phyloP scores from a whole-genome alignment of 1,140 invertebrate genomes.

The Centruroides sculpturatus region DNA sequence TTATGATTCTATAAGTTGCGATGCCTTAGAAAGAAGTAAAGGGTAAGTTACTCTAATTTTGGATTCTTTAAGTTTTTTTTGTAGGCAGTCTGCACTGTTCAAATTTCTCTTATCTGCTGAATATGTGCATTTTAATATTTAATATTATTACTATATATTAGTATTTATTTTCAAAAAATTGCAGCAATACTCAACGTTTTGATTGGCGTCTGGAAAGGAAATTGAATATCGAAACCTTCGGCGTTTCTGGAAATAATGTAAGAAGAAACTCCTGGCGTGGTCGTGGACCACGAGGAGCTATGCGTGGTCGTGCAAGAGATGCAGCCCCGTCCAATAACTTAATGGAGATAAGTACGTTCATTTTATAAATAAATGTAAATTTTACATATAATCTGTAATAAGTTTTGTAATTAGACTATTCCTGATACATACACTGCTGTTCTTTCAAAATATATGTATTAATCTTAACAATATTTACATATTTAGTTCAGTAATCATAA shows the following conservation, averaged over 20 bases:
- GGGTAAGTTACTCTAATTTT: constrained; percentile 38
- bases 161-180: neutral
- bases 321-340: neutral
- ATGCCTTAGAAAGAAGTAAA: constrained; percentile 81
- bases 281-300: constrained; percentile 2
- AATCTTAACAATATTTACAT: too few relatives aligned
- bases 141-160: neutral
- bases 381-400: neutral
- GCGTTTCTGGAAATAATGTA: constrained; percentile 37
- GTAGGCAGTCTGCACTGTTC: neutral
- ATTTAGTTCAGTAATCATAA: neutral
- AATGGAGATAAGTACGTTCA: neutral
- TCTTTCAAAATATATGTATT: too few relatives aligned
- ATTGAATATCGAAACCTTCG: constrained; percentile 95
- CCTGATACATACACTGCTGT: neutral
- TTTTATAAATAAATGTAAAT: neutral
- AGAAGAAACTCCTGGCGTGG: constrained; percentile 2
- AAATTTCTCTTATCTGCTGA: neutral
- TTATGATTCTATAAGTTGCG: constrained; percentile 98
- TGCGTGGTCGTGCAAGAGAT: neutral
- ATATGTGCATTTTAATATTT: neutral
- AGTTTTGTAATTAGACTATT: neutral
- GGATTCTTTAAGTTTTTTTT: neutral
- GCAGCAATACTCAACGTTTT: constrained; percentile 41
- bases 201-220: constrained; percentile 96